phyloP scores from a whole-genome alignment of 2,888 invertebrate species.

The Macropis europaea region DNA sequence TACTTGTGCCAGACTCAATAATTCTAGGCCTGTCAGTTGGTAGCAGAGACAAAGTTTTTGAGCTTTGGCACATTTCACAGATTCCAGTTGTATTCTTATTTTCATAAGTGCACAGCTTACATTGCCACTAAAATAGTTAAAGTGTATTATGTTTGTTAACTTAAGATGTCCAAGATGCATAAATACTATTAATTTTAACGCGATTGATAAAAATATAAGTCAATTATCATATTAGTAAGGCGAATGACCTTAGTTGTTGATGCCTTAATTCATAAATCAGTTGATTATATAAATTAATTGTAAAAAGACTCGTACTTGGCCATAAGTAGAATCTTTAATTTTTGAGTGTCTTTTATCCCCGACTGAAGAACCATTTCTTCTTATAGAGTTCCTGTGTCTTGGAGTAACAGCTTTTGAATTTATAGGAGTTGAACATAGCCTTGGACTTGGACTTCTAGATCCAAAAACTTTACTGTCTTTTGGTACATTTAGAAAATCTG shows the following conservation, averaged over 20 bases:
- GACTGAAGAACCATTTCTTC: constrained; percentile 71
- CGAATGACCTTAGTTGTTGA: too few relatives aligned
- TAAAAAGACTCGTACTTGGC: constrained; percentile 62
- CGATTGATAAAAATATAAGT: not conserved
- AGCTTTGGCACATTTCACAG: constrained; percentile 90
- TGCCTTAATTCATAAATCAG: too few relatives aligned
- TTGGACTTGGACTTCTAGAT: constrained; percentile 76
- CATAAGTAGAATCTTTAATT: constrained; percentile 66
- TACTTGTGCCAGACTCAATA: constrained; percentile 77
- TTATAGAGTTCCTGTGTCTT: constrained; percentile 76
- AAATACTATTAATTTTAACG: not conserved
- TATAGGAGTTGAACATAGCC: constrained; percentile 61
- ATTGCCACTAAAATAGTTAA: constrained; percentile 83
- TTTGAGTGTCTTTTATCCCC: constrained; percentile 72
- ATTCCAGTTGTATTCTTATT: constrained; percentile 84
- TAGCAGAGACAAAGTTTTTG: constrained; percentile 79
- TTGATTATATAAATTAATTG: not conserved
- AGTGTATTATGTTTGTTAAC: not conserved
- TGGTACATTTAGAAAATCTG: constrained; percentile 78
- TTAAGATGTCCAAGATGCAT: not conserved
- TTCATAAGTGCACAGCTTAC: constrained; percentile 90
- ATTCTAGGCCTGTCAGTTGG: constrained; percentile 74
- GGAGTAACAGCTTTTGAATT: constrained; percentile 75
- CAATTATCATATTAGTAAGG: too few relatives aligned
- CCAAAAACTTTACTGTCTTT: constrained; percentile 66